These are phyloP conservation scores for Reticulitermes lucifugus DNA, from an alignment of 2,888 invertebrate genomes.

Conservation along the genomic window DNA sequence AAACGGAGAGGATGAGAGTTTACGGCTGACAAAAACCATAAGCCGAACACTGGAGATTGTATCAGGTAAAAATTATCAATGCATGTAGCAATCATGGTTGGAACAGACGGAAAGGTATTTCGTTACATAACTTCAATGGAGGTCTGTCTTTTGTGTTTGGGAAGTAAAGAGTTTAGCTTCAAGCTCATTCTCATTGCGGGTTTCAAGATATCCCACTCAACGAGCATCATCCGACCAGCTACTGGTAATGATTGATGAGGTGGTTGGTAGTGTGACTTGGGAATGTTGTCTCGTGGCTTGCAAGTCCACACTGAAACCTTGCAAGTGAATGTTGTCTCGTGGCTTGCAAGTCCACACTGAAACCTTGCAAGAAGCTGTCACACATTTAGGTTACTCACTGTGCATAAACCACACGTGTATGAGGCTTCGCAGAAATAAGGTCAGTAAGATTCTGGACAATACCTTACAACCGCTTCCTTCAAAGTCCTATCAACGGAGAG, in stretches of 20 bases:
- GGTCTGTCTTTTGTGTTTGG: neutral
- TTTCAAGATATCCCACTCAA: neutral
- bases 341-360: neutral
- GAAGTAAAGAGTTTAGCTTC: neutral
- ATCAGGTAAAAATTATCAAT: neutral
- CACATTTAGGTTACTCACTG: neutral
- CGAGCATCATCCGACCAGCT: neutral
- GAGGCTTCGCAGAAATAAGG: no score
- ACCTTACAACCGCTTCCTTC: no score
- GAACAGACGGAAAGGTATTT: neutral
- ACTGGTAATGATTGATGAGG: neutral
- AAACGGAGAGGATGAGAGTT: neutral
- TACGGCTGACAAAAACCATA: slow-evolving; percentile 2
- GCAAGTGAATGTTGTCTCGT: neutral
- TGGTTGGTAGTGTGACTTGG: neutral
- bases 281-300: neutral
- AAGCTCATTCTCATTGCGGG: neutral
- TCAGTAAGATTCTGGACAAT: no score
- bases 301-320: neutral
- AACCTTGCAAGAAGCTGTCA: neutral
- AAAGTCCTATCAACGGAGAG: no score
- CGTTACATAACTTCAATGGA: neutral
- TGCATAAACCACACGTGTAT: no score
- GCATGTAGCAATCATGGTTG: neutral
- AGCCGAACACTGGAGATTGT: neutral